Evolutionary conservation across 2,888 invertebrate genomes (phyloP).

Genomic region (Muschampia plurimacula): DNA sequence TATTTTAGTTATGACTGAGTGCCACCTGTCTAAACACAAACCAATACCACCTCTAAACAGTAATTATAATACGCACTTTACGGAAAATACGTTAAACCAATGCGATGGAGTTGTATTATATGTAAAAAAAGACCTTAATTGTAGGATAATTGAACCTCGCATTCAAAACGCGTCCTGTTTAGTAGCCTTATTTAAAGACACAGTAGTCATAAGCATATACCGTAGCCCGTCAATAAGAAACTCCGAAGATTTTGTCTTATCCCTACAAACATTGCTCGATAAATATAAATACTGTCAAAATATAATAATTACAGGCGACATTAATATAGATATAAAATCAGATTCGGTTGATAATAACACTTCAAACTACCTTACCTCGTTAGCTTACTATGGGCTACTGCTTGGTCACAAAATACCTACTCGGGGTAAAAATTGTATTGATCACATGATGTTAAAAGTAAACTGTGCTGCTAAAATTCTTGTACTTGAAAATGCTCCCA

Average conservation of each 20-base stretch:
- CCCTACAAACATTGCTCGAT: background rate
- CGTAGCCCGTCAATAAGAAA: background rate
- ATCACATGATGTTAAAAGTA: background rate
- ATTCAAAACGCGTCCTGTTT: background rate
- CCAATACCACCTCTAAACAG: background rate
- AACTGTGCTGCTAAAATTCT: background rate
- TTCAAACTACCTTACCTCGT: background rate
- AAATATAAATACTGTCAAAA: background rate
- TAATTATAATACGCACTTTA: background rate
- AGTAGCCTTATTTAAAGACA: background rate
- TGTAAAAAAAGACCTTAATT: background rate
- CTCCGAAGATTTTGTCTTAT: background rate
- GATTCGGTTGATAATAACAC: background rate
- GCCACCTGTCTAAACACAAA: background rate
- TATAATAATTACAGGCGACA: background rate
- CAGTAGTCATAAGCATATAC: background rate
- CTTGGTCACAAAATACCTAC: background rate
- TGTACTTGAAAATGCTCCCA: background rate
- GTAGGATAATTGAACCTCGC: background rate
- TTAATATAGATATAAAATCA: constrained; percentile 1
- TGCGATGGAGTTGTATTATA: background rate
- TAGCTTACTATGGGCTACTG: background rate
- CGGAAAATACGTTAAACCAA: background rate
- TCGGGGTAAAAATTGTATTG: background rate
- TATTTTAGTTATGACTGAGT: constrained; percentile 3